A percentile compares a stretch with the other conserved stretches of the same genome.
These are phyloP conservation scores for Drosophila ananassae DNA, from an alignment of 1,140 invertebrate species.

Conservation along the genomic window DNA sequence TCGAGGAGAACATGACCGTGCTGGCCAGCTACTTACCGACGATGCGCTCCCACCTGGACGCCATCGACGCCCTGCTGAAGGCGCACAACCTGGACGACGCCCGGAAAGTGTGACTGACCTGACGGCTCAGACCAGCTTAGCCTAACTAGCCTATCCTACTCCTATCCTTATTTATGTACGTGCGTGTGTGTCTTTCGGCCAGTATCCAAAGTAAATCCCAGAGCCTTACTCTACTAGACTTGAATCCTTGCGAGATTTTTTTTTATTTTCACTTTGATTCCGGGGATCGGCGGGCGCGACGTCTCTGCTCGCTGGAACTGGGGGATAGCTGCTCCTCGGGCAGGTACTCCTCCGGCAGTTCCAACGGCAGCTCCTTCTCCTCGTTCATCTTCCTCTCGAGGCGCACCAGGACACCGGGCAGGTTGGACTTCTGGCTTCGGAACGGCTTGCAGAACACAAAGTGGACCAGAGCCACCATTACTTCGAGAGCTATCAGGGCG, in stretches of 20 bases:
- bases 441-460: slow-evolving; percentile 21
- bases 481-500: slow-evolving; percentile 44
- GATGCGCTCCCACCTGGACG: slow-evolving; percentile 68
- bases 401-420: neutral
- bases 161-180: slow-evolving; percentile 29
- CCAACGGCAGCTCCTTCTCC: neutral
- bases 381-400: neutral
- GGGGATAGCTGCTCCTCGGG: slow-evolving; percentile 1
- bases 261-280: slow-evolving; percentile 13
- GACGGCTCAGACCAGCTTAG: slow-evolving; percentile 45
- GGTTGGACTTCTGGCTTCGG: neutral
- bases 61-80: slow-evolving; percentile 69
- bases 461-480: slow-evolving; percentile 14
- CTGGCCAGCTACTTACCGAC: slow-evolving; percentile 63
- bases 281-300: slow-evolving; percentile 22
- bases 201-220: slow-evolving; percentile 27
- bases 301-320: slow-evolving; percentile 8
- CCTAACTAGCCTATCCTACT: slow-evolving; percentile 35
- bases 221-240: slow-evolving; percentile 10
- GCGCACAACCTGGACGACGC: slow-evolving; percentile 69
- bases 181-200: slow-evolving; percentile 1
- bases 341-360: neutral
- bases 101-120: slow-evolving; percentile 68
- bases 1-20: slow-evolving; percentile 72
- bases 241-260: neutral